A percentile compares a stretch with the other conserved stretches of the same genome.
Conservation (phyloP, 2,888 invertebrate genomes). For the Luffia ferchaultella region DNA sequence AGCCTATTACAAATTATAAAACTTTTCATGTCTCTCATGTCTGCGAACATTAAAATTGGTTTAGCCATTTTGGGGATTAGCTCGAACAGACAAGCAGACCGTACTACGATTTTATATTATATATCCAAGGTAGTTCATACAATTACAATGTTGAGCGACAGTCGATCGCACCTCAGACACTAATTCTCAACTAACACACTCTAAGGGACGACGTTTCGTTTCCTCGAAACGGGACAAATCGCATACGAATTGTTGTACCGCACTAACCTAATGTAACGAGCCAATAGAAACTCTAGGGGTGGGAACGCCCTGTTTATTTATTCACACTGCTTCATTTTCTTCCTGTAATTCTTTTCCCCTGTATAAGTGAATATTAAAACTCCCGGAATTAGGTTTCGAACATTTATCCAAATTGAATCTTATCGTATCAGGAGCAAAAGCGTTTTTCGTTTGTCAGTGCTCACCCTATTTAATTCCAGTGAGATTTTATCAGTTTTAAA, state of each 20-base stretch:
- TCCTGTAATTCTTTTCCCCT: constrained; percentile 58
- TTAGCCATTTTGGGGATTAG: too few species aligned
- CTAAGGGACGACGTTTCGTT: constrained; percentile 42
- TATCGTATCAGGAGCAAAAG: background rate
- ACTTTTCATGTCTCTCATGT: too few species aligned
- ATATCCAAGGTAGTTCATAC: too few species aligned
- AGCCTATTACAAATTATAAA: too few species aligned
- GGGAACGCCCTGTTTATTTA: constrained; percentile 42
- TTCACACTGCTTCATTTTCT: constrained; percentile 59
- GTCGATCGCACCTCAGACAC: constrained; percentile 11
- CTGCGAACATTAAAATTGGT: too few species aligned
- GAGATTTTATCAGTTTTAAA: constrained; percentile 1
- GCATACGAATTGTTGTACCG: constrained; percentile 41
- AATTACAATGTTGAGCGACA: constrained; percentile 4
- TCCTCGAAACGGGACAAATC: constrained; percentile 45
- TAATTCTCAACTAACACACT: constrained; percentile 39
- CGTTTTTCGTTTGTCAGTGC: constrained; percentile 17
- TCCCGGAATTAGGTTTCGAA: constrained; percentile 35
- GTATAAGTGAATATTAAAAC: constrained; percentile 59
- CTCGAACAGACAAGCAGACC: too few species aligned
- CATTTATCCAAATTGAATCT: background rate
- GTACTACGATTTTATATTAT: too few species aligned
- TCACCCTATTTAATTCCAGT: constrained; percentile 32
- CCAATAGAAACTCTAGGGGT: constrained; percentile 31
- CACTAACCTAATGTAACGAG: constrained; percentile 46